Conservation (phyloP, 30 jellyfish, hydroid and myxozoan genomes). For the Pelagia noctiluca region DNA sequence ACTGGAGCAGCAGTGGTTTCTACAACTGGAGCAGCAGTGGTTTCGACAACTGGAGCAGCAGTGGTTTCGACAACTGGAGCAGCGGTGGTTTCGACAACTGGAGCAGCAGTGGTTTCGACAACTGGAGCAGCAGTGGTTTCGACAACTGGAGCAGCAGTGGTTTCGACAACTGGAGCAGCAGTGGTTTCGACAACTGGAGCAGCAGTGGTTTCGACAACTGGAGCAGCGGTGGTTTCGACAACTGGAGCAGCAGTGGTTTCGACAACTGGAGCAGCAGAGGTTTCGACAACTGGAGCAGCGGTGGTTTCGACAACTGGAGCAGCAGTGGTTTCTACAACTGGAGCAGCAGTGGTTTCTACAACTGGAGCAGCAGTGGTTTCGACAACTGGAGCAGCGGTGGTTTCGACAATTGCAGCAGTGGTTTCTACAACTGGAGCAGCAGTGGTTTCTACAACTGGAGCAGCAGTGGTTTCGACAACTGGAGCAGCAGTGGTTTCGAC, state of each 20-base stretch:
- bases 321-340: slow-evolving; percentile 43
- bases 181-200: slow-evolving; percentile 28
- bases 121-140: slow-evolving; percentile 60
- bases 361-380: slow-evolving; percentile 52
- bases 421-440: slow-evolving; percentile 48
- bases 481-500: slow-evolving; percentile 63
- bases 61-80: slow-evolving; percentile 44
- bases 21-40: slow-evolving; percentile 22
- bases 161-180: slow-evolving; percentile 16
- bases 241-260: slow-evolving; percentile 59
- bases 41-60: slow-evolving; percentile 4
- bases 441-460: slow-evolving; percentile 54
- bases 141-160: slow-evolving; percentile 21
- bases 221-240: slow-evolving; percentile 35
- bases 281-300: slow-evolving; percentile 26
- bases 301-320: slow-evolving; percentile 52
- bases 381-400: slow-evolving; percentile 49
- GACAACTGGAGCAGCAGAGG: slow-evolving; percentile 39
- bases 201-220: slow-evolving; percentile 28
- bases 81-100: slow-evolving; percentile 40
- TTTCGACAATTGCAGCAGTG: slow-evolving; percentile 27
- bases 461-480: slow-evolving; percentile 57
- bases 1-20: slow-evolving; percentile 37
- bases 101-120: slow-evolving; percentile 53
- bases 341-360: slow-evolving; percentile 34